Evolutionary conservation across 2,113 vertebrate species (phyloP), one percentile per base, ranked within the genome.

Genomic region (Ciconia stormi): DNA sequence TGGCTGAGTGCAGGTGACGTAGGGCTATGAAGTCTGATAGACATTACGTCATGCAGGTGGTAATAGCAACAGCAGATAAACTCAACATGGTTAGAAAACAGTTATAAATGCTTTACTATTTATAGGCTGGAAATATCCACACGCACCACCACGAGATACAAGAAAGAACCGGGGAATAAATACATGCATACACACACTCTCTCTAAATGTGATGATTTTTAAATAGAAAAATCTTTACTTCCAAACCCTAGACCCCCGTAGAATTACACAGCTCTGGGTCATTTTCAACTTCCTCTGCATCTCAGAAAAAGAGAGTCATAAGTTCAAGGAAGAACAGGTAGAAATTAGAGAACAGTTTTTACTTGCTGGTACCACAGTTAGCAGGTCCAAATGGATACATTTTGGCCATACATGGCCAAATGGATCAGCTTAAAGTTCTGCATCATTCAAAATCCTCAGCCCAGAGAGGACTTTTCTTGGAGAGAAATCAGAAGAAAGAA

Each of bases 31-130:
- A 76, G 30, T 44, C 29, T 50, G 22, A 78, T 3, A 65, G 44
- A 30, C 27, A 7, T 20, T 13, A n/a, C 0, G 0, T 16, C 40
- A 47, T 2, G 13, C 16, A 72, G 46, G 59, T 30, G 44, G 8
- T 7, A 36, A 63, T 3, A 73, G 17, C 50, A 59, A 40, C 36
- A 94, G 49, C 46, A 74, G 36, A 27, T 9, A 42, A 65, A 73
- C 16, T 44, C 63, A 72, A 3, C 8, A 10, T 2, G 20, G 5
- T 34, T 77, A 50, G 17, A 72, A 70, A 70, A 16, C 5, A 20
- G 6, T 30, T 42, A 13, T 4, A 53, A 84, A 40, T 11, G 7
- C 10, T 76, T 80, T 18, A 21, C 4, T 46, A 3, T 9, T 70
- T 46, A 15, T 14, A 44, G 13, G 9, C 23, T 76, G 25, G 27